These are phyloP conservation scores for Echiichthys vipera DNA, from an alignment of 2,797 vertebrate species.

Conservation along the genomic window DNA sequence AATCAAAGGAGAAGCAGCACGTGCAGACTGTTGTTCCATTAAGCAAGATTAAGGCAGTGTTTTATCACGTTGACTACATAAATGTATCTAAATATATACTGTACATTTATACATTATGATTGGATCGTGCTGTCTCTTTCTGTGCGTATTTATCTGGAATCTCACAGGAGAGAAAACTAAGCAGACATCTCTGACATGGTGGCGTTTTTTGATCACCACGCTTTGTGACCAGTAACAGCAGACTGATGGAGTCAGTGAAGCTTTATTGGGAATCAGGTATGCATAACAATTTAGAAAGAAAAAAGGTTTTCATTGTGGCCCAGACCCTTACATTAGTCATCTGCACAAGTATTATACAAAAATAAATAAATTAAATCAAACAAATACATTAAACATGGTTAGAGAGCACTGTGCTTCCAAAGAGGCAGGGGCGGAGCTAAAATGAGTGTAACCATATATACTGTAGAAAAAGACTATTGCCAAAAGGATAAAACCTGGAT, in stretches of 20 bases:
- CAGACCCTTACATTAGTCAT: constrained; percentile 10
- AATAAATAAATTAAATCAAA: neutral
- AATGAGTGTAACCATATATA: constrained; percentile 14
- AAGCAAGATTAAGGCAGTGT: constrained; percentile 65
- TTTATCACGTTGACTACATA: constrained; percentile 45
- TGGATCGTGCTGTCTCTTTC: neutral
- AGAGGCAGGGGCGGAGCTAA: constrained; percentile 7
- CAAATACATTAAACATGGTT: constrained; percentile 1
- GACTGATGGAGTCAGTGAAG: constrained; percentile 43
- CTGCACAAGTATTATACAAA: constrained; percentile 24
- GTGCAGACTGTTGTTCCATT: constrained; percentile 66
- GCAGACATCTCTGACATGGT: neutral
- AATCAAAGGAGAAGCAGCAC: constrained; percentile 73
- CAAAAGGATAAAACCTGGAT: constrained; percentile 41
- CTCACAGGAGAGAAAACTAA: neutral
- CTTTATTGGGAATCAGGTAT: constrained; percentile 65
- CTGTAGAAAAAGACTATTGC: constrained; percentile 44
- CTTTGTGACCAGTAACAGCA: constrained; percentile 19
- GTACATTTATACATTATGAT: neutral
- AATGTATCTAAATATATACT: constrained; percentile 35
- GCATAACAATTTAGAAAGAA: constrained; percentile 41
- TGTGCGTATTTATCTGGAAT: constrained; percentile 1
- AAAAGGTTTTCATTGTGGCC: constrained; percentile 23
- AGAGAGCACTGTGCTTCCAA: constrained; percentile 40
- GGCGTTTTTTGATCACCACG: neutral